Base-by-base conservation (phyloP, 2,113 vertebrate genomes). In the Puffinus mauretanicus region DNA sequence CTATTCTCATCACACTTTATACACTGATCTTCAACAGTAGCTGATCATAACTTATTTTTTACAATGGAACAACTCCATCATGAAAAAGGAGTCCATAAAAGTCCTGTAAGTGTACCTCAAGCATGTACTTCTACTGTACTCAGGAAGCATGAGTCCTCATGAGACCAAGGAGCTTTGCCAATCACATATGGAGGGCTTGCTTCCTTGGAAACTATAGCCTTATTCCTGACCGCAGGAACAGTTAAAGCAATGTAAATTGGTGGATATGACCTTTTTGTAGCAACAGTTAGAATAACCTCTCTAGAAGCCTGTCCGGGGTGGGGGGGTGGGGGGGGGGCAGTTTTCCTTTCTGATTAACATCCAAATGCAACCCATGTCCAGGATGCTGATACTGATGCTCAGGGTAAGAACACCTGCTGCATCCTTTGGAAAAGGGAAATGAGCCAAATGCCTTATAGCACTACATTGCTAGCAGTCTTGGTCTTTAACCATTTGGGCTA, bases 261-360 rank as follows among this genome's bases (percentile, higher is more conserved):
- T 84, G 46, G 19, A 21, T 61, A 52, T 12, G 18, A 73, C 20
- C 5, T 51, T 57, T 81, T 12, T 46, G 6, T 11, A 55, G 11
- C 38, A 71, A 16, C 15, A 77, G 5, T 10, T 38, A 67, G 9
- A 71, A 71, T 10, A 67, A 26, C 5, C 12, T 55, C 5, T 67
- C 16, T 16, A 30, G 55, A 78, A 91, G 46, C 19, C 7, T 9
- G 8, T 11, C 0, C 2, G 34, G 13, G 52, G 6, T 3, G 4
- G 46, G 13, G 17, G 6, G 4, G 46, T 11, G 17, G 6, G 4
- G 8, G 40, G 40, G 4, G 42, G 2, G 8, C 6, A 22, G 9
- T 42, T 90, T 58, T 81, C 10, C 22, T 5, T 42, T 36, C 76
- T 30, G 27, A n/a, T 30, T 72, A 47, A 30, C 12, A n/a, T 38